Evolutionary conservation across 30 jellyfish, hydroid and myxozoan species (phyloP), one percentile per base, ranked within the genome.

Genomic region (Hydra vulgaris): DNA sequence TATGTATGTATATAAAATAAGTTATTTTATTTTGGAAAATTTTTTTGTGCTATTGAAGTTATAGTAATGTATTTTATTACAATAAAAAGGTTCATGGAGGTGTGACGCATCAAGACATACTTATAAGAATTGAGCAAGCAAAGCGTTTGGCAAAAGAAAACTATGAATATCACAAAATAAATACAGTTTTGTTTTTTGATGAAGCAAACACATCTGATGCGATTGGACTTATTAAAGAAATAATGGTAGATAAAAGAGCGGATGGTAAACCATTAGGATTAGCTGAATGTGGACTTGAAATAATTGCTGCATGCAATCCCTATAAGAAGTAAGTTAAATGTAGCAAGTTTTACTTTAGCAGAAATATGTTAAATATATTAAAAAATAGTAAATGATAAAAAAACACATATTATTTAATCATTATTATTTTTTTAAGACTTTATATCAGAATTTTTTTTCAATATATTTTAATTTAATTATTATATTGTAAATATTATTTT

Each of bases 71-170:
- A n/a, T n/a, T n/a, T n/a, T n/a, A n/a, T n/a, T n/a, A n/a, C n/a
- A n/a, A n/a, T n/a, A 73, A 73, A 17, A 21, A 85, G 95, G 89
- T 86, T 12, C 95, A 86, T 74, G 95, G 95, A 8, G 95, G 95
- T n/a, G 83, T 86, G 21, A 86, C 89, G 16, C 83, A 72, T 53
- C 54, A 54, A 17, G 87, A 74, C 79, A 81, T 86, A 21, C 26
- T 74, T 22, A 23, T 18, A 73, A 61, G 74, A 86, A 89, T 86
- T 7, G 20, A 80, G 7, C 52, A 66, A 73, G 95, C 95, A 18
- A 81, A 72, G n/a, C 66, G 70, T n/a, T 24, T 86, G 27, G 95
- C 95, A 0, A 77, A 70, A 66, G 23, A 21, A 26, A 86, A 86
- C 66, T 70, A 82, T 1, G 80, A 89, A 17, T 3, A 40, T 12